These are phyloP conservation scores for Galaxias olidus DNA, from an alignment of 2,797 vertebrate genomes.

Conservation along the genomic window DNA sequence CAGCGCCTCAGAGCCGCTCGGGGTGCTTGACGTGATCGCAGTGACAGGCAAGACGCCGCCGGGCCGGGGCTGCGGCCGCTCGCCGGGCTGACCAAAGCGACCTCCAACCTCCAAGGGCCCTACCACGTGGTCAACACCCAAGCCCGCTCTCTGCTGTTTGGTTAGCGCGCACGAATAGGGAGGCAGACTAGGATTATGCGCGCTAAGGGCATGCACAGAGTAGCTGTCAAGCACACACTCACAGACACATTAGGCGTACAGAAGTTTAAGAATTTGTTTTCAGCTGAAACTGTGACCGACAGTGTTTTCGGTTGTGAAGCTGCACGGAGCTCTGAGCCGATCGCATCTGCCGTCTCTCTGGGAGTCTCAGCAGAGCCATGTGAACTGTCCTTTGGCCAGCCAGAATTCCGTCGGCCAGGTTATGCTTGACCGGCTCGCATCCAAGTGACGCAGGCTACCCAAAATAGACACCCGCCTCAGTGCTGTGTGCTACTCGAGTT, in stretches of 20 bases:
- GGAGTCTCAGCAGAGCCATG: constrained; percentile 60
- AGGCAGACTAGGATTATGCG: no score
- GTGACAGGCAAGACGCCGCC: constrained; percentile 47
- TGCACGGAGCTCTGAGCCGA: constrained; percentile 34
- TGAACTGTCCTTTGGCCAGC: constrained; percentile 42
- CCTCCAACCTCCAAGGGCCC: neutral
- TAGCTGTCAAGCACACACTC: neutral
- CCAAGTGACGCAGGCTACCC: no score
- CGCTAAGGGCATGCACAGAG: neutral
- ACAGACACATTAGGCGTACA: neutral
- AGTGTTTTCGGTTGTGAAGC: neutral
- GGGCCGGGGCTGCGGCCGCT: constrained; percentile 39
- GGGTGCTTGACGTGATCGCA: constrained; percentile 47
- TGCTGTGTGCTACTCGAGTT: no score
- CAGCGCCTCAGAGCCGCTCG: constrained; percentile 54
- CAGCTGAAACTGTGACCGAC: constrained; percentile 14
- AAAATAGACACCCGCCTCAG: no score
- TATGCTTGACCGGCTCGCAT: constrained; percentile 1
- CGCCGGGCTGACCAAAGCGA: constrained; percentile 44
- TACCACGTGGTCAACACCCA: no score
- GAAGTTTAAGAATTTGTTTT: constrained; percentile 7
- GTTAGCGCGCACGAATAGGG: no score
- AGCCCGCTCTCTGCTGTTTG: no score
- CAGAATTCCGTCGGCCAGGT: constrained; percentile 17
- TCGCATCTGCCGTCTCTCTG: constrained; percentile 42